Evolutionary conservation across 1,140 invertebrate genomes (phyloP), one percentile per base, ranked within the genome.

Genomic region (Drosophila navojoa): DNA sequence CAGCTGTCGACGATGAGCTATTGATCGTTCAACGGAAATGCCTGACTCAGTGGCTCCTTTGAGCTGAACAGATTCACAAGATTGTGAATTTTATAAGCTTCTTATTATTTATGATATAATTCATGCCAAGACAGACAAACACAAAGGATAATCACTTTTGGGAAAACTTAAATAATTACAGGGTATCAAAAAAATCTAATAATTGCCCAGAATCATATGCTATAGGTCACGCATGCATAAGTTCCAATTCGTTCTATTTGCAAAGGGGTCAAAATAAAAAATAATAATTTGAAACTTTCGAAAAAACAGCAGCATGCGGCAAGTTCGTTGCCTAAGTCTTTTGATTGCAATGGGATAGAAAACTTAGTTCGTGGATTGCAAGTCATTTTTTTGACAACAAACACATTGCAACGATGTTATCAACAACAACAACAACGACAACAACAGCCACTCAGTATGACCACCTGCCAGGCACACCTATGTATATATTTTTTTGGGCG

Each of bases 371-470:
- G 57, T 71, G 78, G 81, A 80, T 86, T 85, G 81, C 84, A 70
- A 85, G 74, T 85, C 68, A 81, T 74, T 86, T 86, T 85, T 75
- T 72, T 72, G 81, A 85, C 81, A 85, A 85, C 77, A 85, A 85
- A 85, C 81, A 85, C 81, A 80, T 85, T 85, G 81, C 81, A 85
- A 80, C 73, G 82, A 87, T 87, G 82, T 87, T 87, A 87, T 87
- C 81, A 85, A 81, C 68, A 68, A 55, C 64, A 87, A 71, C 64
- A 69, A 42, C 53, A 50, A n/a, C n/a, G 69, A 60, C 25, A 60
- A 19, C 27, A 58, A 44, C 64, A 68, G 35, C 11, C 19, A 50
- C 52, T 66, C 52, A 64, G 49, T 53, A 15, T 68, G 82, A 74
- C 82, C 79, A 81, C 84, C 82, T 89, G 84, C 79, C 63, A 47